Conservation (phyloP, 1,140 invertebrate species). For the Platorchestia sp. region DNA sequence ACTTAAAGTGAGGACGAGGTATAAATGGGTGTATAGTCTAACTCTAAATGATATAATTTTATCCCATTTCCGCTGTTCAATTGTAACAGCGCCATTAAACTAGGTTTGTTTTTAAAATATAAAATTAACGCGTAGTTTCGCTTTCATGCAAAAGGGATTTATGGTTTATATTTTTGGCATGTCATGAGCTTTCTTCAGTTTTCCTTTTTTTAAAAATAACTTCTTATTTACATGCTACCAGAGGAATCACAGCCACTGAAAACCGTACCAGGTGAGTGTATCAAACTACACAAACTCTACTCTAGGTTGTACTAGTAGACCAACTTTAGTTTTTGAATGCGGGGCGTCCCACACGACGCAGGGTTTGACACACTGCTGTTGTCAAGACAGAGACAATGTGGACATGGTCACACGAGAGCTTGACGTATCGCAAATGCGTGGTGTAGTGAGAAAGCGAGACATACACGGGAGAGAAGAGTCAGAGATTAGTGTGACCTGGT, state of each 20-base stretch:
- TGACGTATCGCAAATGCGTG: background rate
- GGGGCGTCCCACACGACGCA: too few species aligned
- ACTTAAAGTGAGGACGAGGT: too few species aligned
- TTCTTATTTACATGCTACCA: constrained; percentile 37
- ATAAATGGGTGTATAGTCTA: too few species aligned
- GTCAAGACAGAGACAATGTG: background rate
- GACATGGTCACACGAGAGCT: background rate
- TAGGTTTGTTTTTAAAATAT: background rate
- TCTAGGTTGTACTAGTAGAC: background rate
- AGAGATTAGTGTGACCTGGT: background rate
- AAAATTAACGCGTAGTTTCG: background rate
- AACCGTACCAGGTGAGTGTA: constrained; percentile 25
- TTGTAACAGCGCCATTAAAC: background rate
- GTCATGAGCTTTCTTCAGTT: background rate
- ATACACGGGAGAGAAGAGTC: too few species aligned
- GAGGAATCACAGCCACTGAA: constrained; percentile 40
- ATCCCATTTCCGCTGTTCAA: background rate
- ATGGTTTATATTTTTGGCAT: background rate
- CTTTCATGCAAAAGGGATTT: background rate
- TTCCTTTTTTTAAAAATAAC: background rate
- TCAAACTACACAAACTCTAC: background rate
- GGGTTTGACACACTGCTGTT: background rate
- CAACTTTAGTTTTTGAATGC: background rate
- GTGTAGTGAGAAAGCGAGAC: background rate
- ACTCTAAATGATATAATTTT: background rate